Evolutionary conservation across 2,113 vertebrate genomes (phyloP).

Genomic region (Notiomystis cincta): DNA sequence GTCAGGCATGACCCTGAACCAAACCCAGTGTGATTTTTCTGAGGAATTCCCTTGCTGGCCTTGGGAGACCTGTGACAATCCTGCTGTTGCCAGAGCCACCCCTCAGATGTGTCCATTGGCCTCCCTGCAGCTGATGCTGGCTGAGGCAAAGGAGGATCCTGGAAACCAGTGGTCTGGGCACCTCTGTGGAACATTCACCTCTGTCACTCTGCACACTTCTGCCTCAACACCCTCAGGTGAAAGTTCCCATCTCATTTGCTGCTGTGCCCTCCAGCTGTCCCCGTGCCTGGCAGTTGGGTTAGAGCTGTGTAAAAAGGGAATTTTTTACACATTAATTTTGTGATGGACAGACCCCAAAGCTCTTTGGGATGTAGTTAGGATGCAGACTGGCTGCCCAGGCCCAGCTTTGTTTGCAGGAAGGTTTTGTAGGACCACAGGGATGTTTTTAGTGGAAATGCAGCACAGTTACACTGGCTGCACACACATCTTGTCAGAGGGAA

Average conservation of each 20-base stretch:
- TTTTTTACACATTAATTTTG: background rate
- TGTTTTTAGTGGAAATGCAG: background rate
- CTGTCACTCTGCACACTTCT: background rate
- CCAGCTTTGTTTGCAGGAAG: background rate
- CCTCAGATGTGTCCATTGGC: rapidly evolving
- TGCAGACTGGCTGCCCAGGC: background rate
- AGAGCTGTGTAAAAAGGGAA: background rate
- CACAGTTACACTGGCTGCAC: background rate
- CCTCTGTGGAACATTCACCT: rapidly evolving
- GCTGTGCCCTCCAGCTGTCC: background rate
- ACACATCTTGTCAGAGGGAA: background rate
- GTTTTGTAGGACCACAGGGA: background rate
- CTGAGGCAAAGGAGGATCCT: background rate
- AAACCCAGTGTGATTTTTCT: background rate
- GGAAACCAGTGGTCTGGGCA: background rate
- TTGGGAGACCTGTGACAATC: background rate
- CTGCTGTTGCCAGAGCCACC: background rate
- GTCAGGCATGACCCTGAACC: background rate
- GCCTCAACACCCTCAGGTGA: background rate
- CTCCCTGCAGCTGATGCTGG: background rate
- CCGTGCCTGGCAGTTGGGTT: rapidly evolving
- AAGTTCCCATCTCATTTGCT: background rate
- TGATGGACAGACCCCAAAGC: too few species aligned
- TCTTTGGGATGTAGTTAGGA: background rate
- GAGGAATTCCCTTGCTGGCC: background rate